These are phyloP conservation scores for Denticeps clupeoides DNA, from an alignment of 2,797 vertebrate species.

Conservation along the genomic window DNA sequence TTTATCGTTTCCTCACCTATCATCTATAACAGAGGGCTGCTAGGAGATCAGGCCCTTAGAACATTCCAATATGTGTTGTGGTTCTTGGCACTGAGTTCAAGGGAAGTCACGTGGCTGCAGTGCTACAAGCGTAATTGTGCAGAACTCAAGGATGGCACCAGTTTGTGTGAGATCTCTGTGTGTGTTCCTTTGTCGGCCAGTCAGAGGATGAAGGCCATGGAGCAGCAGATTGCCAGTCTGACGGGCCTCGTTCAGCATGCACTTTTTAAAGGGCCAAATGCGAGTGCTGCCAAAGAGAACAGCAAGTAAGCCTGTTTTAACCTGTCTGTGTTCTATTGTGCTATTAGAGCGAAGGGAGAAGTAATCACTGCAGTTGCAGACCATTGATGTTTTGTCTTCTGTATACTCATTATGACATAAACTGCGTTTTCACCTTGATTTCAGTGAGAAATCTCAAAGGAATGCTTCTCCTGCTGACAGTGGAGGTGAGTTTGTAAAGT, in stretches of 20 bases:
- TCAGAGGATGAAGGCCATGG: slow-evolving; percentile 92
- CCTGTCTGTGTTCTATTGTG: too few species aligned
- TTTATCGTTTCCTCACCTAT: background rate
- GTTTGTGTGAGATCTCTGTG: background rate
- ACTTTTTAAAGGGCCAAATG: slow-evolving; percentile 73
- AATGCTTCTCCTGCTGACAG: slow-evolving; percentile 45
- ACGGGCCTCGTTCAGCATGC: slow-evolving; percentile 87
- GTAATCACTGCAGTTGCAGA: too few species aligned
- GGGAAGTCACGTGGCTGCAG: background rate
- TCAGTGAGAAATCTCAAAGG: slow-evolving; percentile 66
- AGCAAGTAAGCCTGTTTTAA: slow-evolving; percentile 59
- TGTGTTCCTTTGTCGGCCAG: slow-evolving; percentile 55
- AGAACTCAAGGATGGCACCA: background rate
- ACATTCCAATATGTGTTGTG: background rate
- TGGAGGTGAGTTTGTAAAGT: slow-evolving; percentile 46
- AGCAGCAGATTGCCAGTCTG: slow-evolving; percentile 90
- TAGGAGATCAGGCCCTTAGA: background rate
- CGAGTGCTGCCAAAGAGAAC: slow-evolving; percentile 64
- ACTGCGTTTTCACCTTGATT: background rate
- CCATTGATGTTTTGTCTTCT: too few species aligned
- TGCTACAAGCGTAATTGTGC: background rate
- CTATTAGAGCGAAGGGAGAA: too few species aligned
- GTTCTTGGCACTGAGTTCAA: background rate
- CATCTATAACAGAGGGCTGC: too few species aligned
- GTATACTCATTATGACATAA: background rate